These are phyloP conservation scores for Campylorhamphus procurvoides DNA, from an alignment of 2,113 vertebrate genomes.

Conservation along the genomic window DNA sequence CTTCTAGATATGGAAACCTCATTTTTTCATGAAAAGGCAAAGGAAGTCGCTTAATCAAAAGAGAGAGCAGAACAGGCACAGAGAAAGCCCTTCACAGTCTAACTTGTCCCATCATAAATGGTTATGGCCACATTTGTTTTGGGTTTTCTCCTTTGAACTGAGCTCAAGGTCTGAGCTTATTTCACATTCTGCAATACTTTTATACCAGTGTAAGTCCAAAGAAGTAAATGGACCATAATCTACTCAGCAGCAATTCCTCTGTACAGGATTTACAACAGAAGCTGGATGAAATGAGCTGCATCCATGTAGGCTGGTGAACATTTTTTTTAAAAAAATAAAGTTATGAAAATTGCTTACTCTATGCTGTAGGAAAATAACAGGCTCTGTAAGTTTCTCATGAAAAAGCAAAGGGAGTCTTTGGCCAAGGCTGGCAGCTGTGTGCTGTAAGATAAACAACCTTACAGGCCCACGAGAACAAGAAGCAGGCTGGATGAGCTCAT, in stretches of 20 bases:
- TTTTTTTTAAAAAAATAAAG: background rate
- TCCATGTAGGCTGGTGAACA: fast-evolving
- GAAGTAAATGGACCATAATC: background rate
- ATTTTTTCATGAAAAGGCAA: background rate
- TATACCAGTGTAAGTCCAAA: background rate
- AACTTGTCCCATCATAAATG: background rate
- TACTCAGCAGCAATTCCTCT: background rate
- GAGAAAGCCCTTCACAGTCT: background rate
- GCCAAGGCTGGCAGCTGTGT: too few species aligned
- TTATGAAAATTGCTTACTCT: background rate
- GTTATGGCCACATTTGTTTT: background rate
- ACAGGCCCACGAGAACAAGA: too few species aligned
- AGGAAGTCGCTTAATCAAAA: background rate
- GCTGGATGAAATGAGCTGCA: background rate
- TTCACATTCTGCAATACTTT: background rate
- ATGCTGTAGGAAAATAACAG: too few species aligned
- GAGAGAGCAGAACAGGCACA: background rate
- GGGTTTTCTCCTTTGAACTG: background rate
- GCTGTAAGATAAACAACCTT: too few species aligned
- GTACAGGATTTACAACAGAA: background rate
- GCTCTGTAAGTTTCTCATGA: too few species aligned
- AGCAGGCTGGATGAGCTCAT: too few species aligned
- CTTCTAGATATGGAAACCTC: background rate
- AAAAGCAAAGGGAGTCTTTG: too few species aligned
- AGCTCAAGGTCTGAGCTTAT: background rate